These are phyloP conservation scores for Emys orbicularis DNA, from an alignment of 2,797 vertebrate genomes.

Conservation along the genomic window DNA sequence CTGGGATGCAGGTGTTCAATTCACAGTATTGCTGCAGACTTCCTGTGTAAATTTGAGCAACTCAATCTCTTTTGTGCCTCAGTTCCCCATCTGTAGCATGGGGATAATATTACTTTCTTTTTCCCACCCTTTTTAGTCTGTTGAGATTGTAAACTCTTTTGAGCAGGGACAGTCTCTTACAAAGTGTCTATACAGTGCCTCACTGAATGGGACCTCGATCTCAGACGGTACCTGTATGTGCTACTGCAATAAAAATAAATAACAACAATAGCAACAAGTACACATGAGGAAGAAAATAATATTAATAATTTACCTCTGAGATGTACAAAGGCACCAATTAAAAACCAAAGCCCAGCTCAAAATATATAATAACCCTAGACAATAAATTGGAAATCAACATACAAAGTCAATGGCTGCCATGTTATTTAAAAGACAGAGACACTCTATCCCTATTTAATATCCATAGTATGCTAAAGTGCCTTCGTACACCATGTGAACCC, in stretches of 20 bases:
- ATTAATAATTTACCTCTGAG: not conserved
- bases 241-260: not conserved
- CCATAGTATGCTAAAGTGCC: not conserved
- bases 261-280: not conserved
- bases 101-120: too few species aligned
- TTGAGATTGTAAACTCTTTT: too few species aligned
- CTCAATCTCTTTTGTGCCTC: too few species aligned
- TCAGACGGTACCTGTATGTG: not conserved
- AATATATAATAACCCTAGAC: not conserved
- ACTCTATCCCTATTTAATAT: not conserved
- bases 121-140: too few species aligned
- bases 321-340: not conserved
- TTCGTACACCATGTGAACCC: not conserved
- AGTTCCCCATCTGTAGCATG: too few species aligned
- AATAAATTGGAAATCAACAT: not conserved
- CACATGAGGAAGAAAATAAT: not conserved
- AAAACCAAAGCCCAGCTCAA: not conserved
- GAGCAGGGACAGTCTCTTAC: too few species aligned
- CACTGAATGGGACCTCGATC: not conserved
- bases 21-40: too few species aligned
- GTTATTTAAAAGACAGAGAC: not conserved
- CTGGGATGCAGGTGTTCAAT: too few species aligned
- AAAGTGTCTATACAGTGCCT: not conserved
- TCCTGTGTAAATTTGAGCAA: too few species aligned
- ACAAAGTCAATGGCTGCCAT: not conserved